phyloP scores from a whole-genome alignment of 2,797 vertebrate species.

The Nasua narica region DNA sequence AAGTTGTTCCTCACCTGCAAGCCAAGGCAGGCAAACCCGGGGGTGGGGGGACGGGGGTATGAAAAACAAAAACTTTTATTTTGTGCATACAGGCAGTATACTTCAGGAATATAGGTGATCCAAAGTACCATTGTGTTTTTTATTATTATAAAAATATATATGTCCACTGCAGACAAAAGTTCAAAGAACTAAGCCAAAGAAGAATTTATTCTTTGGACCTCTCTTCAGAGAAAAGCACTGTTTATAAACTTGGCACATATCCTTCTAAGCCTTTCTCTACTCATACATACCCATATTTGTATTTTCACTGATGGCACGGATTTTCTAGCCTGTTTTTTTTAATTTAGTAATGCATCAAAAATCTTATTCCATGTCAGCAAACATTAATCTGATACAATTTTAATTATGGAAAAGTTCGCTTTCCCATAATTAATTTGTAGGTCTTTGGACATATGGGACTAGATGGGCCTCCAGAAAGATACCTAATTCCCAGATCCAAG shows the following conservation, averaged over 20 bases:
- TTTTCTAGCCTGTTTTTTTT: neutral
- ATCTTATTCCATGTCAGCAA: neutral
- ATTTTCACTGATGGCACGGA: neutral
- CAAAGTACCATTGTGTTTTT: neutral
- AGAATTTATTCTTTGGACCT: neutral
- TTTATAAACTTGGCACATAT: constrained; percentile 9
- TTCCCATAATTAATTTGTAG: neutral
- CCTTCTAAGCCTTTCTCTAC: neutral
- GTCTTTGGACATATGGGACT: neutral
- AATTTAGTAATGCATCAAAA: neutral
- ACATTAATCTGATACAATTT: neutral
- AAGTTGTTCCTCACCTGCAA: constrained; percentile 90
- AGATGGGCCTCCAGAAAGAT: neutral
- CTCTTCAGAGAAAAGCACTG: neutral
- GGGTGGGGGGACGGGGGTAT: accelerated
- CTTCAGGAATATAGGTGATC: neutral
- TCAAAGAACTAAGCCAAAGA: neutral
- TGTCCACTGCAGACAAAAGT: neutral
- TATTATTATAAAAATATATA: neutral
- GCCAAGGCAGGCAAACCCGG: neutral
- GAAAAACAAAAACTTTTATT: neutral
- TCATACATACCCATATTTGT: neutral
- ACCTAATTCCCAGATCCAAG: neutral
- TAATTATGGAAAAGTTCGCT: neutral
- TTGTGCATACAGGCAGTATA: neutral